Conservation (phyloP, 2,797 vertebrate species). For the Peromyscus eremicus region DNA sequence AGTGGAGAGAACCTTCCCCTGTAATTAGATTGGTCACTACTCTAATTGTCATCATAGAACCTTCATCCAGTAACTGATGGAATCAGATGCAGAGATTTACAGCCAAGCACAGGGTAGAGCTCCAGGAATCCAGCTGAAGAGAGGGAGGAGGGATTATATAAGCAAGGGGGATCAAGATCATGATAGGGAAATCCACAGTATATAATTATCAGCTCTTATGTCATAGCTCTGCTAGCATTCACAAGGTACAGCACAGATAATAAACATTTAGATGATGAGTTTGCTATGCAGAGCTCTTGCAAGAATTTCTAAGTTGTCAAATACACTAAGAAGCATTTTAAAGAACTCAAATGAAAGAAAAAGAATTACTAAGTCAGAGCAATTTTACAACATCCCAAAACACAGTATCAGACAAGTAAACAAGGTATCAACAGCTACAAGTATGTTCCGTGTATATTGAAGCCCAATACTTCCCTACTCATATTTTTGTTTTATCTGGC, state of each 20-base stretch:
- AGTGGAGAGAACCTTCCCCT: too few relatives aligned
- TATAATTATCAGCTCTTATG: not conserved
- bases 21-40: too few relatives aligned
- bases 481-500: not conserved
- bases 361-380: conserved; percentile 1
- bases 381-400: not conserved
- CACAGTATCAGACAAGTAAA: not conserved
- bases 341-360: not conserved
- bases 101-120: too few relatives aligned
- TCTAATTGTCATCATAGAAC: too few relatives aligned
- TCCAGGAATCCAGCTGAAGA: too few relatives aligned
- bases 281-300: not conserved
- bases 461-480: not conserved
- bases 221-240: not conserved
- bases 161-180: too few relatives aligned
- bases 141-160: too few relatives aligned
- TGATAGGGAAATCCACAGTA: too few relatives aligned
- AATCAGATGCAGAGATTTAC: too few relatives aligned
- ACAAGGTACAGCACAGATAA: not conserved
- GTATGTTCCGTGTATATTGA: not conserved
- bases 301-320: conserved; percentile 40
- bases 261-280: not conserved
- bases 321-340: conserved; percentile 11
- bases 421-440: not conserved
- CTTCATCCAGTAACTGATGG: too few relatives aligned